A percentile compares a stretch with the other conserved stretches of the same genome.
These are phyloP conservation scores for Zootermopsis nevadensis DNA, from an alignment of 2,888 invertebrate species.

Conservation along the genomic window DNA sequence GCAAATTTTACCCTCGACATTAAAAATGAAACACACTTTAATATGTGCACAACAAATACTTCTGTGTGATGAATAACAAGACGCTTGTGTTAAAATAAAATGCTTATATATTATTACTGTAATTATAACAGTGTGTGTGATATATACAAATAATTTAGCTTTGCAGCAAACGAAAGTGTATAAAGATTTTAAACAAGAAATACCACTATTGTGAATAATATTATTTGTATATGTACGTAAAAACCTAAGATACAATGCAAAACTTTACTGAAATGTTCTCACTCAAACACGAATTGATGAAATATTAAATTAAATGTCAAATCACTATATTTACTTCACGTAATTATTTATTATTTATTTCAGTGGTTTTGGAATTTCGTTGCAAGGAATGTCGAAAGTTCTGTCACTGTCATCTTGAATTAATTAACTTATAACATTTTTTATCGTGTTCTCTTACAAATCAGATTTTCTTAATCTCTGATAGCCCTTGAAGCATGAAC, in stretches of 20 bases:
- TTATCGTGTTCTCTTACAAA: background rate
- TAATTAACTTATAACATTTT: background rate
- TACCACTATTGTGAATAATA: constrained; percentile 33
- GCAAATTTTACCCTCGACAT: background rate
- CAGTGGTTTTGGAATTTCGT: background rate
- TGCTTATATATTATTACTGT: constrained; percentile 37
- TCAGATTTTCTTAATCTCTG: too few species aligned
- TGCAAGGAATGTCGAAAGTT: background rate
- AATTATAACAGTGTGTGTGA: constrained; percentile 41
- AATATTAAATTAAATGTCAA: constrained; percentile 30
- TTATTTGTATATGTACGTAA: constrained; percentile 34
- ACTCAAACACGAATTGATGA: constrained; percentile 16
- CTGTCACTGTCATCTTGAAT: background rate
- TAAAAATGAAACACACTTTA: background rate
- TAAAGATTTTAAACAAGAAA: constrained; percentile 41
- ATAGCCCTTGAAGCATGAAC: too few species aligned
- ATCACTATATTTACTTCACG: background rate
- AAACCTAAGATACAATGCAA: constrained; percentile 22
- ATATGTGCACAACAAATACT: constrained; percentile 12
- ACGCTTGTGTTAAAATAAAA: constrained; percentile 38
- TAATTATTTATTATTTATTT: background rate
- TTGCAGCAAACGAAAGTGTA: constrained; percentile 26
- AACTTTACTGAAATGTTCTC: constrained; percentile 19
- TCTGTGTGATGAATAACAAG: constrained; percentile 30
- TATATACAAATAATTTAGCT: constrained; percentile 36